A percentile compares a stretch with the other conserved stretches of the same genome.
phyloP scores from a whole-genome alignment of 2,113 vertebrate species.

The Spea multiplicata region DNA sequence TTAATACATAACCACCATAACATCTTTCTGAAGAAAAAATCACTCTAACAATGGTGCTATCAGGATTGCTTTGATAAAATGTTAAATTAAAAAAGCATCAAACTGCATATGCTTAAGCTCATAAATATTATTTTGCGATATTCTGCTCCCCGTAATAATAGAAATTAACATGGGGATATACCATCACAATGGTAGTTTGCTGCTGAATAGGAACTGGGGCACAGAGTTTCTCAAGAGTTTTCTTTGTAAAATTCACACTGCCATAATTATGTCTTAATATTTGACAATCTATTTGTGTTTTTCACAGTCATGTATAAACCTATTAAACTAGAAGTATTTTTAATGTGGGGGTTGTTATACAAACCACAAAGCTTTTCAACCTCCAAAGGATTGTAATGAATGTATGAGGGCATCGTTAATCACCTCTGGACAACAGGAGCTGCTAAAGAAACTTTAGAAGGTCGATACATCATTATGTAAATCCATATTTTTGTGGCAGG shows the following conservation, averaged over 20 bases:
- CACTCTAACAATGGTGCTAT: too few relatives aligned
- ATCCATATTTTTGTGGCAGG: conserved; percentile 27
- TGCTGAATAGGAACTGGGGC: conserved; percentile 27
- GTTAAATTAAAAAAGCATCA: not conserved
- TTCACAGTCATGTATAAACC: conserved; percentile 29
- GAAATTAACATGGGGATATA: conserved; percentile 16
- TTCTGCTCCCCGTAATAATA: conserved; percentile 15
- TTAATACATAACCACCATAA: too few relatives aligned
- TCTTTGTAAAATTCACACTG: not conserved
- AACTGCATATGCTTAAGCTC: conserved; percentile 13
- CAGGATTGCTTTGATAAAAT: too few relatives aligned
- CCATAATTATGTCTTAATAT: conserved; percentile 32
- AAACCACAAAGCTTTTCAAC: conserved; percentile 3
- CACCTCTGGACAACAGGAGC: conserved; percentile 25
- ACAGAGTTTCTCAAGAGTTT: conserved; percentile 15
- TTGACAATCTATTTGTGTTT: conserved; percentile 26
- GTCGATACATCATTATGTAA: conserved; percentile 21
- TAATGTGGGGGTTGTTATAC: conserved; percentile 24
- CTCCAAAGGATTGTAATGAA: conserved; percentile 24
- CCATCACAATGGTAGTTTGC: conserved; percentile 14
- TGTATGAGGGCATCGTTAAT: conserved; percentile 22
- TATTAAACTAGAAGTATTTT: conserved; percentile 23
- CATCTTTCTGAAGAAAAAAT: too few relatives aligned
- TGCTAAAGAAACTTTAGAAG: conserved; percentile 7
- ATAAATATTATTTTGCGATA: not conserved